Base-by-base conservation (phyloP, 2,888 invertebrate genomes). In the Xestoiulus laeticollis region DNA sequence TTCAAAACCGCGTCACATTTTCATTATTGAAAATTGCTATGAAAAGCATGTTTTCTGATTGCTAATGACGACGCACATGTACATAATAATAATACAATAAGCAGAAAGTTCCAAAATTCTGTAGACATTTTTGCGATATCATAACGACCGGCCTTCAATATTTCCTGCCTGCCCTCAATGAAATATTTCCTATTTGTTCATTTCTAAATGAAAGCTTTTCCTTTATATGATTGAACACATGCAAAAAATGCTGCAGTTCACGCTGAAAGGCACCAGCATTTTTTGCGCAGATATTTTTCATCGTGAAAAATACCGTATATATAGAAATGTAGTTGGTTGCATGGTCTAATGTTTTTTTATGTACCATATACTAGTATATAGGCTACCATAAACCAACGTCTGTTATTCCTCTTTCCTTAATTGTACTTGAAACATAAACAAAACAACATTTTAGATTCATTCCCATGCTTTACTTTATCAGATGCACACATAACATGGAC, bases 101-200 rank as follows among this genome's bases (percentile, higher is more conserved):
- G 53, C 53, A 53, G 68, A 8, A 19, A 5, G 48, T 16, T 48
- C 48, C 48, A 48, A 48, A 26, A 26, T 10, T 22, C 68, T 48
- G 8, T 10, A 6, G 26, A 26, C 22, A 68, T 68, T 68, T 68
- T 68, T 68, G 68, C 68, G 22, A 68, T 68, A 2, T 26, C 22
- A 10, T 68, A 68, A 68, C 68, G 22, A 68, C 68, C 26, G 26
- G 6, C 68, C 26, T 22, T 8, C 10, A 26, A 68, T 26, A 68
- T 68, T 12, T 68, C 26, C 0, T 68, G 68, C 22, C 68, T 22
- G 68, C 26, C 68, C 26, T 10, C 10, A 68, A 26, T 68, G 68
- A 68, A 22, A 68, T 68, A 68, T 68, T 68, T 68, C 68, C 68
- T 68, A 68, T 68, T 68, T 68, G 68, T 68, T 68, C 68, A 26